Evolutionary conservation across 1,140 invertebrate genomes (phyloP), one percentile per base, ranked within the genome.

Genomic region (Paraescarpia echinospica): DNA sequence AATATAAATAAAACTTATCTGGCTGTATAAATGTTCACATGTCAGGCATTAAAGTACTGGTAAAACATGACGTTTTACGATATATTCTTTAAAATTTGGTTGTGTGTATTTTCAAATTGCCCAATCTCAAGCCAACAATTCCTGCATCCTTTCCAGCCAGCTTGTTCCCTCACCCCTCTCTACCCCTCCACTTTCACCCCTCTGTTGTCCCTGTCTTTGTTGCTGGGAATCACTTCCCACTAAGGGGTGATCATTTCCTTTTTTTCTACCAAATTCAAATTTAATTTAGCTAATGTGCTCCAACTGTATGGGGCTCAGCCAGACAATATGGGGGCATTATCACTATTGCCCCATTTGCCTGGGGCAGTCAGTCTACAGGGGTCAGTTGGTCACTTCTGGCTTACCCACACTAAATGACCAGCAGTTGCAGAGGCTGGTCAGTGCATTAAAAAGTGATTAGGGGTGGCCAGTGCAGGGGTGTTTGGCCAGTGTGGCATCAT

Each of bases 381-480:
- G 59, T 77, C 59, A 77, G 59, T 77, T 77, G 59, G 59, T 77
- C 59, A 77, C 8, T 31, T 18, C 59, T 77, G 59, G 18, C 27
- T 14, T 6, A 77, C 59, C 8, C 27, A 2, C 2, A 18, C 59
- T 77, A 77, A 77, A 77, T 77, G 59, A 77, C 59, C 59, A 77
- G 59, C 59, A 77, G 59, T 77, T 77, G 18, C 59, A 77, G 59
- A 27, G 59, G 59, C 59, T 77, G 59, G 59, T 22, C 59, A 77
- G 18, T 77, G 59, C 59, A 77, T 77, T 77, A 77, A 77, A 77
- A 77, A 77, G 59, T 77, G 59, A 77, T 77, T 77, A 77, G 59
- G 14, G 22, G 59, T 4, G 22, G 59, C 8, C 59, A 27, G 59
- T 4, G 18, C 48, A 51, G 48, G 48, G 48, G 48, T 51, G 48